Evolutionary conservation across 2,113 vertebrate genomes (phyloP).

Genomic region (Actenoides lindsayi): DNA sequence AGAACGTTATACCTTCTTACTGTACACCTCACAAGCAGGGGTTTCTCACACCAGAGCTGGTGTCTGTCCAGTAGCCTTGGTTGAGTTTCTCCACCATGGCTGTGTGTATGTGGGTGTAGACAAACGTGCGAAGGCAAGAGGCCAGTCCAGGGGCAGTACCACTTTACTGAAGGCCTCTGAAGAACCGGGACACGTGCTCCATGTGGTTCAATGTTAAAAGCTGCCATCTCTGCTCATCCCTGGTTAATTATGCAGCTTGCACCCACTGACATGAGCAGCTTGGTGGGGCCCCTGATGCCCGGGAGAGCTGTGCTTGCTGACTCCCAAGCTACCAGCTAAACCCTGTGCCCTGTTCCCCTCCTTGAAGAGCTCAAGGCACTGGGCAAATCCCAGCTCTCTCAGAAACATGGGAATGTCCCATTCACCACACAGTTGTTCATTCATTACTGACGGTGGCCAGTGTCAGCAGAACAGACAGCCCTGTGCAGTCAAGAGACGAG

Average conservation of each 20-base stretch:
- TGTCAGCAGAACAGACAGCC: neutral
- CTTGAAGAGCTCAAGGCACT: neutral
- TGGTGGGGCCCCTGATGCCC: fast-evolving
- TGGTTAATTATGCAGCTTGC: neutral
- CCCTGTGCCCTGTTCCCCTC: fast-evolving
- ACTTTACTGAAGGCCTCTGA: neutral
- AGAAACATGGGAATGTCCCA: neutral
- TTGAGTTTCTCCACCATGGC: neutral
- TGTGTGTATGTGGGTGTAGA: fast-evolving
- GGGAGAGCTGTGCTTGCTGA: neutral
- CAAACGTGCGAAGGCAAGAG: neutral
- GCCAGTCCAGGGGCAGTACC: fast-evolving
- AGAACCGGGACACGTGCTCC: neutral
- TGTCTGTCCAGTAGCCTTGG: neutral
- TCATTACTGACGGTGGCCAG: neutral
- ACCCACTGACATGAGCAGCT: fast-evolving
- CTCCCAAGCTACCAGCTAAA: neutral
- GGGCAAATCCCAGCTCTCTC: neutral
- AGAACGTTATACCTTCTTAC: neutral
- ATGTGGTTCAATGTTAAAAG: neutral
- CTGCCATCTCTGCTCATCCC: neutral
- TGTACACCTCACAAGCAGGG: fast-evolving
- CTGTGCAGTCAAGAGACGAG: neutral
- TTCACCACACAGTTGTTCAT: fast-evolving
- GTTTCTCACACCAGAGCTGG: neutral